phyloP scores from a whole-genome alignment of 2,113 vertebrate genomes.

The Ctenomys sociabilis region DNA sequence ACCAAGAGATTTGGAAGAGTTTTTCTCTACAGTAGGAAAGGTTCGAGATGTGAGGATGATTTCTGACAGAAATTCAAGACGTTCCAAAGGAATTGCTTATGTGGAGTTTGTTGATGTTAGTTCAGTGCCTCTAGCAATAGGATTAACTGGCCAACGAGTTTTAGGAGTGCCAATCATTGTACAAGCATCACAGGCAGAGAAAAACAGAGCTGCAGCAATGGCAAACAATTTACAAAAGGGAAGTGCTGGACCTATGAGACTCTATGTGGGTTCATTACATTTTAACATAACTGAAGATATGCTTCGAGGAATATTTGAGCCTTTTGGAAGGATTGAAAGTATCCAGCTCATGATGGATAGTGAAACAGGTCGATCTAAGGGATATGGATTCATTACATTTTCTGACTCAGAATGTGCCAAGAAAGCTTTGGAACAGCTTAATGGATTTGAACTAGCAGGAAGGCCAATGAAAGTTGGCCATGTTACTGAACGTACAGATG shows the following conservation, averaged over 20 bases:
- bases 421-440: conserved; percentile 97
- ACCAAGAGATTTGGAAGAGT: neutral
- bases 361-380: neutral
- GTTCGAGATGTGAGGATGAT: neutral
- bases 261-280: neutral
- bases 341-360: no score
- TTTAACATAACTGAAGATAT: neutral
- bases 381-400: conserved; percentile 80
- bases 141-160: neutral
- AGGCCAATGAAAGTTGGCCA: conserved; percentile 99
- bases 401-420: conserved; percentile 97
- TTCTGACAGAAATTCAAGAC: neutral
- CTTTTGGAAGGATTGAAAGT: no score
- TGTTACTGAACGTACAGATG: conserved; percentile 95
- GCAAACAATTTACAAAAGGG: neutral
- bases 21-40: neutral
- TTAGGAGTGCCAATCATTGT: neutral
- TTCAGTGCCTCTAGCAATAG: neutral
- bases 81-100: neutral
- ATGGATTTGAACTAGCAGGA: conserved; percentile 96
- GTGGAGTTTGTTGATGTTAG: neutral
- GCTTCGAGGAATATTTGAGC: neutral
- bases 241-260: neutral
- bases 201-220: neutral
- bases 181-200: neutral